Conservation (phyloP, 1,140 invertebrate genomes). For the Eriosoma lanigerum region DNA sequence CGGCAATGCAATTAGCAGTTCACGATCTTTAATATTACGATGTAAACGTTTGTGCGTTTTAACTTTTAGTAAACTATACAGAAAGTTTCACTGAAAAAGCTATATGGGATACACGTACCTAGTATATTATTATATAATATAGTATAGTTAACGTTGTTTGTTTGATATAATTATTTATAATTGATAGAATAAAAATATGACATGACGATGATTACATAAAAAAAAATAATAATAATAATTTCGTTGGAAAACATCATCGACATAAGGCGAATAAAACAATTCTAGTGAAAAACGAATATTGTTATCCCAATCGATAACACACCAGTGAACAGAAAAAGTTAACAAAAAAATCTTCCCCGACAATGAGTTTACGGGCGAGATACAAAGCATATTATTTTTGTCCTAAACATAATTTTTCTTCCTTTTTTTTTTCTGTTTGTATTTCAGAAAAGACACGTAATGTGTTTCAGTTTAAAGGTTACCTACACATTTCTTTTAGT, state of each 20-base stretch:
- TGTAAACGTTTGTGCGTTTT: too few relatives aligned
- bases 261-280: not conserved
- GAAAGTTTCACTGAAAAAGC: too few relatives aligned
- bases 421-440: not conserved
- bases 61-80: too few relatives aligned
- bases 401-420: slow-evolving; percentile 13
- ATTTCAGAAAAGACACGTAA: slow-evolving; percentile 24
- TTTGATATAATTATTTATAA: too few relatives aligned
- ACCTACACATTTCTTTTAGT: not conserved
- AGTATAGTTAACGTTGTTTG: too few relatives aligned
- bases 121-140: too few relatives aligned
- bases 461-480: not conserved
- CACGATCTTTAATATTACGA: too few relatives aligned
- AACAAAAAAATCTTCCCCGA: not conserved
- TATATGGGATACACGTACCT: too few relatives aligned
- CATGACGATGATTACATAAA: not conserved
- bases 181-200: too few relatives aligned
- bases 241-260: not conserved
- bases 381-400: slow-evolving; percentile 8
- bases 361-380: not conserved
- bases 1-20: too few relatives aligned
- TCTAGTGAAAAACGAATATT: not conserved
- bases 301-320: slow-evolving; percentile 26
- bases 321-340: slow-evolving; percentile 21
- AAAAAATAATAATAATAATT: not conserved